Conservation (phyloP, 2,113 vertebrate species). For the Oreochromis spilurus region DNA sequence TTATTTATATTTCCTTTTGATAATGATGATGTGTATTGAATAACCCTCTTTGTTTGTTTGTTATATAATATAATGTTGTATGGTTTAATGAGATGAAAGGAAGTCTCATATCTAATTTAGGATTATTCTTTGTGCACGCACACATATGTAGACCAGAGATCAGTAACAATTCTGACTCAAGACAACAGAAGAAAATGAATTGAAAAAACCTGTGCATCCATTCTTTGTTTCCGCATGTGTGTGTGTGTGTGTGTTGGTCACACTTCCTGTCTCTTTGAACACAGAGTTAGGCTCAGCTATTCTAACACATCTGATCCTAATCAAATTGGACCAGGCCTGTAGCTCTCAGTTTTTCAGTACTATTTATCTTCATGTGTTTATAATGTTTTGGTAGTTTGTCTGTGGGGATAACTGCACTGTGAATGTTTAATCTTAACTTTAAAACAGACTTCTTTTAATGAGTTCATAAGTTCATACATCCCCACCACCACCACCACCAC, state of each 20-base stretch:
- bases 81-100: neutral
- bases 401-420: neutral
- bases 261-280: slow-evolving; percentile 37
- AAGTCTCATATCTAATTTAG: neutral
- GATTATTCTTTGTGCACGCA: neutral
- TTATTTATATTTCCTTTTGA: neutral
- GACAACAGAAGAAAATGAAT: neutral
- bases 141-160: neutral
- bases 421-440: neutral
- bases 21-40: neutral
- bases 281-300: neutral
- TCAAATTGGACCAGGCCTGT: neutral
- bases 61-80: neutral
- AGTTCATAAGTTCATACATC: neutral
- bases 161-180: neutral
- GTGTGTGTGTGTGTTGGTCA: neutral
- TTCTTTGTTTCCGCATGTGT: neutral
- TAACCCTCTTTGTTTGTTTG: neutral
- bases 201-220: neutral
- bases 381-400: neutral
- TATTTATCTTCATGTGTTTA: neutral
- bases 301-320: slow-evolving; percentile 22
- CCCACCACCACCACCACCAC: too few relatives aligned
- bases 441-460: neutral
- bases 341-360: neutral